Evolutionary conservation across 2,797 vertebrate genomes (phyloP).

Genomic region (Sebastes baramenuke): DNA sequence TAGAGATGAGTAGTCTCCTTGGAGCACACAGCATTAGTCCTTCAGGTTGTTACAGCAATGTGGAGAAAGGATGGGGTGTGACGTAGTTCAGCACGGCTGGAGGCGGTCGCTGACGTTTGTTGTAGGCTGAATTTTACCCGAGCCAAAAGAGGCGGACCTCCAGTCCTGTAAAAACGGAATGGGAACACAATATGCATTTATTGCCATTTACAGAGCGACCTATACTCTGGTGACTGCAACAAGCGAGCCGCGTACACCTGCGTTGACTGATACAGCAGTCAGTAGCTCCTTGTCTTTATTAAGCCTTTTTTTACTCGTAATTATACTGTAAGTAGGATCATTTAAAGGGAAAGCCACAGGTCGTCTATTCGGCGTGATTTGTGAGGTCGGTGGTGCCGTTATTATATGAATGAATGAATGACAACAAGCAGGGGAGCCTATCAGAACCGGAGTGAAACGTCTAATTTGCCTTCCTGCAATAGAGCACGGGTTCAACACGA

Average conservation of each 20-base stretch:
- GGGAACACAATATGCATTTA: slow-evolving; percentile 17
- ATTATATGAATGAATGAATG: slow-evolving; percentile 50
- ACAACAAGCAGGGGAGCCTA: neutral
- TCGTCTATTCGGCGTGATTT: slow-evolving; percentile 4
- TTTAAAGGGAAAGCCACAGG: slow-evolving; percentile 33
- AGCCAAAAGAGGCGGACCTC: slow-evolving; percentile 63
- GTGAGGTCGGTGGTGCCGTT: neutral
- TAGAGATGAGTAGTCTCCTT: slow-evolving; percentile 48
- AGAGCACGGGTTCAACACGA: neutral
- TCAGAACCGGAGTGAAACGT: neutral
- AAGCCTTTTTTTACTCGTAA: neutral
- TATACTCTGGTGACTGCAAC: no score
- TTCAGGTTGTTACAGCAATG: slow-evolving; percentile 35
- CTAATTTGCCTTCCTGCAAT: neutral
- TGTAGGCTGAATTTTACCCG: slow-evolving; percentile 37
- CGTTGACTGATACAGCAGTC: neutral
- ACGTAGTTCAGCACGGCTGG: slow-evolving; percentile 47
- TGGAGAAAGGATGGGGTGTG: slow-evolving; percentile 32
- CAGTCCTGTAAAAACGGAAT: slow-evolving; percentile 39
- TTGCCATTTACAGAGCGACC: neutral
- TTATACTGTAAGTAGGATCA: neutral
- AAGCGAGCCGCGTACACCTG: neutral
- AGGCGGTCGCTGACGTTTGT: slow-evolving; percentile 58
- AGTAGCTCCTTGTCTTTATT: neutral
- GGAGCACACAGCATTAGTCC: slow-evolving; percentile 40